Base-by-base conservation (phyloP, 2,888 invertebrate genomes). In the Thysanoteuthis rhombus region DNA sequence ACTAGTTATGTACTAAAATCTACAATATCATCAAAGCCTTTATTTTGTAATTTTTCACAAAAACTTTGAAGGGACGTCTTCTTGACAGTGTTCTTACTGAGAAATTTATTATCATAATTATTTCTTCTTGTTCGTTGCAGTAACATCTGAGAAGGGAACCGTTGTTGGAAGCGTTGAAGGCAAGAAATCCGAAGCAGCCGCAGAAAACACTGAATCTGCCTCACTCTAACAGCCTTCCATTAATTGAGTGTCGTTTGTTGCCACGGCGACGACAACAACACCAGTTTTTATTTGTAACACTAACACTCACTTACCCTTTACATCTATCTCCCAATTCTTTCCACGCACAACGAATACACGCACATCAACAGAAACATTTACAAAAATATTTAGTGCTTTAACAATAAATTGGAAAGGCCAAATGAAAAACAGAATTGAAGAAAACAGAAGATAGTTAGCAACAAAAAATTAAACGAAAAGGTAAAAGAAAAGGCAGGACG, bases 141-240 rank as follows among this genome's bases (percentile, higher is more conserved):
- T 92, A 4, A 92, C 92, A 40, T 92, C 92, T 42, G 92, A 92
- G 8, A 92, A 92, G 92, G 92, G 92, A 42, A 40, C 92, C 32
- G 40, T 92, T 36, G 45, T 32, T 19, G 92, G 45, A 92, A 40
- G 42, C 22, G 42, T 45, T 19, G 92, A 92, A n/a, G 92, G 92
- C 10, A 92, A 92, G 40, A 92, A 92, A 40, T 92, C 92, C 1
- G 92, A 92, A n/a, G 32, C 45, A 39, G 92, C 19, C n/a, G 92
- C 92, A 38, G 92, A 92, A 28, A 92, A 92, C 92, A 92, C 92
- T 6, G 92, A 92, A 92, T 92, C 92, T 25, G 42, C 92, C 32
- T 42, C 92, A n/a, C 92, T 92, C n/a, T 92, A 92, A 92, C 19
- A 19, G 39, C n/a, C 40, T 32, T 92, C 45, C 92, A 92, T 28